phyloP scores from a whole-genome alignment of 2,113 vertebrate genomes.

The Istiophorus platypterus region DNA sequence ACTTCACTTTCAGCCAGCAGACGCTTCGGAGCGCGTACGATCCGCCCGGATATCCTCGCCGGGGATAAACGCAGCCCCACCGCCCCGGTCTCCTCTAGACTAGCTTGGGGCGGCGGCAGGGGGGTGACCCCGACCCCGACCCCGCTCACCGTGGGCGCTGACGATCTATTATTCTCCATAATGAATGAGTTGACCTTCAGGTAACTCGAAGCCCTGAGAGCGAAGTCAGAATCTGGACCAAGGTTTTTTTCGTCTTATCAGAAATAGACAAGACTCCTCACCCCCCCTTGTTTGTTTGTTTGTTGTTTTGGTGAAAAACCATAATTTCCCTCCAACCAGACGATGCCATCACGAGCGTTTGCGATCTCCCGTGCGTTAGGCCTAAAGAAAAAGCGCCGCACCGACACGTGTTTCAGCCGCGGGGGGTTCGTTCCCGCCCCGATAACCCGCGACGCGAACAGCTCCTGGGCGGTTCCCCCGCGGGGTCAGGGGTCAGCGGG shows the following conservation, averaged over 20 bases:
- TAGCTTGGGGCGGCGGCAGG: too few relatives aligned
- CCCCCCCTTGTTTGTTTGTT: constrained; percentile 6
- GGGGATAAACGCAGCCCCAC: too few relatives aligned
- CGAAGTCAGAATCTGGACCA: constrained; percentile 47
- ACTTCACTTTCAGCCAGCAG: too few relatives aligned
- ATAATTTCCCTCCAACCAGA: constrained; percentile 6
- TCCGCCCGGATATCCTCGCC: too few relatives aligned
- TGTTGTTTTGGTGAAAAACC: constrained; percentile 16
- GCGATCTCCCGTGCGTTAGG: background rate
- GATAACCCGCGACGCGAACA: too few relatives aligned
- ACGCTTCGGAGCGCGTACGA: too few relatives aligned
- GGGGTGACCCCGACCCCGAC: too few relatives aligned
- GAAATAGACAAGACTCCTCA: constrained; percentile 27
- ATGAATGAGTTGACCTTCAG: constrained; percentile 76
- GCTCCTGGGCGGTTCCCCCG: too few relatives aligned
- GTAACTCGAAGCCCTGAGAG: constrained; percentile 55
- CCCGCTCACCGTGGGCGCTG: constrained; percentile 27
- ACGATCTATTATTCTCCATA: constrained; percentile 73
- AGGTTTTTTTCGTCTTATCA: constrained; percentile 47
- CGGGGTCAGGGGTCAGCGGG: too few relatives aligned
- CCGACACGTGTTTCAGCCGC: background rate
- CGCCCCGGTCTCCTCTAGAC: too few relatives aligned
- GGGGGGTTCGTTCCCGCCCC: too few relatives aligned
- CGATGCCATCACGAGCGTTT: background rate
- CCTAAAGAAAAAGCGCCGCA: background rate